Percentiles rank a stretch among this genome's conserved stretches.
phyloP scores from a whole-genome alignment of 1,140 invertebrate genomes.

The Sitophilus oryzae region DNA sequence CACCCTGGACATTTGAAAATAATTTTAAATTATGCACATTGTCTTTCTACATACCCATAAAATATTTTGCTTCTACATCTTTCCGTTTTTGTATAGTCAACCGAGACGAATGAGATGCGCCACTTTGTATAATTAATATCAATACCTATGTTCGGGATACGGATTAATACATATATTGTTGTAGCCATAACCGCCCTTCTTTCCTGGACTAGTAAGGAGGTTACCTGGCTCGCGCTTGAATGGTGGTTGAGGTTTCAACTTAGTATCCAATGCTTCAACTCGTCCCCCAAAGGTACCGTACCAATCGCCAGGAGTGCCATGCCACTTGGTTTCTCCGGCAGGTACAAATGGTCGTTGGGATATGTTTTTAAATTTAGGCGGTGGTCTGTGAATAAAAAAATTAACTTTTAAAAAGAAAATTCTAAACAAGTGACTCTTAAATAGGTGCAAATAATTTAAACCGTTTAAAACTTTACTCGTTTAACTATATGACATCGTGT shows the following conservation, averaged over 20 bases:
- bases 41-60: no score
- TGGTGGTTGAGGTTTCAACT: conserved; percentile 16
- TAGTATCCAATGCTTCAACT: conserved; percentile 33
- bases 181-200: conserved; percentile 42
- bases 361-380: conserved; percentile 26
- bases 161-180: conserved; percentile 37
- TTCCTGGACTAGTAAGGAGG: conserved; percentile 33
- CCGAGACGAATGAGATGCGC: no score
- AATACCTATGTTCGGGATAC: conserved; percentile 40
- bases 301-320: conserved; percentile 39
- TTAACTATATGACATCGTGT: no score
- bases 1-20: no score
- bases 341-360: conserved; percentile 30
- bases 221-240: conserved; percentile 24
- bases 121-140: no score
- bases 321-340: conserved; percentile 29
- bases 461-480: no score
- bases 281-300: conserved; percentile 38
- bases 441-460: no score
- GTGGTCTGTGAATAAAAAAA: conserved; percentile 5
- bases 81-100: no score
- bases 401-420: no score
- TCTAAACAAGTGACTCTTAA: no score
- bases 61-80: no score
- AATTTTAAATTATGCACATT: no score